A percentile compares a stretch with the other conserved stretches of the same genome.
phyloP scores from a whole-genome alignment of 2,113 vertebrate genomes.

The Gobio gobio region DNA sequence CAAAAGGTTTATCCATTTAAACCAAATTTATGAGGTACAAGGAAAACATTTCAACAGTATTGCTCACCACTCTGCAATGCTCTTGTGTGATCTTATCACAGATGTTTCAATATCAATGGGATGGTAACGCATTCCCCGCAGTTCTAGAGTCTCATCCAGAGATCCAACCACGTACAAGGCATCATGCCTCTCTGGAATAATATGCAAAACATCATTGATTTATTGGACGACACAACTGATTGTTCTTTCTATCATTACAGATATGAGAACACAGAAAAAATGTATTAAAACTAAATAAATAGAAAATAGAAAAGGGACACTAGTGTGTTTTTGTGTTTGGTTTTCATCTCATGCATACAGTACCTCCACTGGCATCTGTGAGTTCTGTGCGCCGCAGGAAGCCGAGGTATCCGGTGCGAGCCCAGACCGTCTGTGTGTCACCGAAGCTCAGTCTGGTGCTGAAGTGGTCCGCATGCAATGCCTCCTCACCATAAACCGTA shows the following conservation, averaged over 20 bases:
- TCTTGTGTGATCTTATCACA: constrained; percentile 92
- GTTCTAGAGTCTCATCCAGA: constrained; percentile 93
- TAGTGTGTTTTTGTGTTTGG: not conserved
- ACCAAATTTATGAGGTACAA: not conserved
- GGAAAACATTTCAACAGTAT: not conserved
- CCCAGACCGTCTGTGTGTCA: constrained; percentile 93
- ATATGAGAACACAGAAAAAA: not conserved
- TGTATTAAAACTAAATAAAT: not conserved
- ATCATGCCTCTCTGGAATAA: constrained; percentile 87
- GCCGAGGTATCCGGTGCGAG: constrained; percentile 93
- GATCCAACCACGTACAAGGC: constrained; percentile 94
- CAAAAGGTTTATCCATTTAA: not conserved
- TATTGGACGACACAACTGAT: not conserved
- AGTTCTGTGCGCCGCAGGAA: constrained; percentile 95
- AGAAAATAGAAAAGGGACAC: not conserved
- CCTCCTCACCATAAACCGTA: constrained; percentile 92
- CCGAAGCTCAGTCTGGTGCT: constrained; percentile 92
- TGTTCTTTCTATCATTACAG: not conserved
- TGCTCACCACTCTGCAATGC: constrained; percentile 95
- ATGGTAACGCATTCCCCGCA: constrained; percentile 96
- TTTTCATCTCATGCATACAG: not conserved
- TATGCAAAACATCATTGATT: not conserved
- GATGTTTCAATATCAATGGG: constrained; percentile 97
- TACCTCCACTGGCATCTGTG: constrained; percentile 94
- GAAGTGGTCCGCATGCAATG: constrained; percentile 93